Evolutionary conservation across 53 echinoderm and acorn worm genomes (phyloP), one percentile per base, ranked within the genome.

Genomic region (Temnopleurus reevesii): DNA sequence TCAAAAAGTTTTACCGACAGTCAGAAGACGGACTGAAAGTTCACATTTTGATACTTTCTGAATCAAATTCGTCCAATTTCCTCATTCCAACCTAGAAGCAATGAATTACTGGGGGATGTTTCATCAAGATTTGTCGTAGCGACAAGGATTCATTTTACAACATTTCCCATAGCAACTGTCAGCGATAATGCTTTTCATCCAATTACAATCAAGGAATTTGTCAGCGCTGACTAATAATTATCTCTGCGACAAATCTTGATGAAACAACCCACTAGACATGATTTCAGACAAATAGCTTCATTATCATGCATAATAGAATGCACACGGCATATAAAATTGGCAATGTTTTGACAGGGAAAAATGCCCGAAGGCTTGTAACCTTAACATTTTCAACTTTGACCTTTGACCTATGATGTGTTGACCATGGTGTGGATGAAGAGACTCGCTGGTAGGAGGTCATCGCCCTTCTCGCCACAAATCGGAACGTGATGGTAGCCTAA

Each of bases 401-500:
- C 85, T 85, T 61, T 61, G 80, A 53, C 54, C 90, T 94, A 93
- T 41, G 91, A 90, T 21, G 93, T 26, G n/a, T 93, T 89, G 83
- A 93, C 86, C 81, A 93, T 90, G 29, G 93, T 93, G 81, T 97
- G 94, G 3, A 97, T 89, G 89, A 95, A 97, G 41, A 95, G 92
- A 13, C 95, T 92, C 5, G 98, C 95, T 12, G 95, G 95, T n/a
- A 88, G 77, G 46, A 95, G 58, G 35, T 92, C 92, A 26, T 92
- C 94, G 9, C 98, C 98, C 64, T 93, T 93, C 29, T 86, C 81
- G 17, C 92, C 89, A 21, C 89, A 59, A 17, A 97, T 81, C 8
- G 93, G 93, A 21, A 97, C 89, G 77, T 97, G 98, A 76, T 95
- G 95, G 77, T 97, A 95, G 26, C 98, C 98, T 97, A 90, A 1